These are phyloP conservation scores for Melospiza melodia DNA, from an alignment of 2,113 vertebrate genomes.

Conservation along the genomic window DNA sequence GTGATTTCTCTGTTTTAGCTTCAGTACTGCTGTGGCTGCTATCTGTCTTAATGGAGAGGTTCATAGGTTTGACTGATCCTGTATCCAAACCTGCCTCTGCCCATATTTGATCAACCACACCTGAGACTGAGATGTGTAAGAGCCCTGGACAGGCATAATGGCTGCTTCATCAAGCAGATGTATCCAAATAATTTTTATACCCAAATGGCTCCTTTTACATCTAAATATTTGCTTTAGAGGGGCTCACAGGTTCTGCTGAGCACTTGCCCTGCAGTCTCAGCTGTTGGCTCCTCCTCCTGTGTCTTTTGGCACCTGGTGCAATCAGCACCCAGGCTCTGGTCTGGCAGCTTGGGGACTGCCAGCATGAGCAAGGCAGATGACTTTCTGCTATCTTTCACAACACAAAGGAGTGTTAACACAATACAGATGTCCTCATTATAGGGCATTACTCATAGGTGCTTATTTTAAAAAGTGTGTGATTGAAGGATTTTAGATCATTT, in stretches of 20 bases:
- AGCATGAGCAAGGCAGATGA: neutral
- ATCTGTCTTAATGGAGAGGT: neutral
- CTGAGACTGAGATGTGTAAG: neutral
- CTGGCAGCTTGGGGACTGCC: neutral
- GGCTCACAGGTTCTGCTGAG: neutral
- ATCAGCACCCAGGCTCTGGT: neutral
- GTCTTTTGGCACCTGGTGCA: neutral
- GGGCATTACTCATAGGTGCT: neutral
- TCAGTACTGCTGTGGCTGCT: neutral
- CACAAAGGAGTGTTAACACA: neutral
- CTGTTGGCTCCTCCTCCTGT: neutral
- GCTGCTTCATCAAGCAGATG: neutral
- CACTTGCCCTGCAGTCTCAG: neutral
- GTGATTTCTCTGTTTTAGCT: slow-evolving; percentile 35
- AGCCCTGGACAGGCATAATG: neutral
- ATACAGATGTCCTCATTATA: neutral
- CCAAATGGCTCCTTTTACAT: neutral
- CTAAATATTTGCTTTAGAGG: neutral
- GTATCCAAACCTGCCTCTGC: neutral
- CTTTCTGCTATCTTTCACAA: neutral
- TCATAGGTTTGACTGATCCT: neutral
- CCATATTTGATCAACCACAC: neutral
- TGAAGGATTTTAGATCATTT: neutral
- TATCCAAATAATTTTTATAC: neutral
- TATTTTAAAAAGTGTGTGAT: neutral